phyloP scores from a whole-genome alignment of 2,113 vertebrate species.

The Odontophorus gujanensis region DNA sequence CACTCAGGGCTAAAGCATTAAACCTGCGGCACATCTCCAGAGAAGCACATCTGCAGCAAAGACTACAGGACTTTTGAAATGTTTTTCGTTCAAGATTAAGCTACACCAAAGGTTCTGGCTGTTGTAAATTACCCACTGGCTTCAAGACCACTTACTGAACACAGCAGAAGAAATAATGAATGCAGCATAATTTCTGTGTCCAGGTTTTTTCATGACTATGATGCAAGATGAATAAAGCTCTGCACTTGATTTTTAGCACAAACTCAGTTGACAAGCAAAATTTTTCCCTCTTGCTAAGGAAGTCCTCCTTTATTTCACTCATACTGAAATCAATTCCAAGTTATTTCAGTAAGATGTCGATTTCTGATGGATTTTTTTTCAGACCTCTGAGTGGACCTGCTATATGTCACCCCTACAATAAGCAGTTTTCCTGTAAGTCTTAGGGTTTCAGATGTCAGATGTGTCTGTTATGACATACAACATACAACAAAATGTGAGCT shows the following conservation, averaged over 20 bases:
- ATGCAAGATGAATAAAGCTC: conserved; percentile 30
- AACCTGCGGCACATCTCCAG: background rate
- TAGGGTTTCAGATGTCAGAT: background rate
- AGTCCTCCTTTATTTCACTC: conserved; percentile 7
- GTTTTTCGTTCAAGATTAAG: background rate
- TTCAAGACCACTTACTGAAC: background rate
- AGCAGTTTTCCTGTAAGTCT: background rate
- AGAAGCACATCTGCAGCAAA: background rate
- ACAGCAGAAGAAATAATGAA: conserved; percentile 18
- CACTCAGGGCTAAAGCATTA: background rate
- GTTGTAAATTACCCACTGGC: background rate
- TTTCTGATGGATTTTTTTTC: background rate
- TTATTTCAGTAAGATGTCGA: conserved; percentile 6
- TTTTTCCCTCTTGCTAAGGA: background rate
- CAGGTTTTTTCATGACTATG: background rate
- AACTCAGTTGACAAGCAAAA: conserved; percentile 1
- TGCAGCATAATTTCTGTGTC: conserved; percentile 2
- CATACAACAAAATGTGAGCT: background rate
- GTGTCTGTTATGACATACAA: background rate
- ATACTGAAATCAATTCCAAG: background rate
- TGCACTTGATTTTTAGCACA: background rate
- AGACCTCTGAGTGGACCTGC: background rate
- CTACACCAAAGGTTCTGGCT: background rate
- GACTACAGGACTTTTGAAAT: background rate
- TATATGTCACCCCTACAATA: background rate